Evolutionary conservation across 2,888 invertebrate species (phyloP).

Genomic region (Drosophila planitibia): DNA sequence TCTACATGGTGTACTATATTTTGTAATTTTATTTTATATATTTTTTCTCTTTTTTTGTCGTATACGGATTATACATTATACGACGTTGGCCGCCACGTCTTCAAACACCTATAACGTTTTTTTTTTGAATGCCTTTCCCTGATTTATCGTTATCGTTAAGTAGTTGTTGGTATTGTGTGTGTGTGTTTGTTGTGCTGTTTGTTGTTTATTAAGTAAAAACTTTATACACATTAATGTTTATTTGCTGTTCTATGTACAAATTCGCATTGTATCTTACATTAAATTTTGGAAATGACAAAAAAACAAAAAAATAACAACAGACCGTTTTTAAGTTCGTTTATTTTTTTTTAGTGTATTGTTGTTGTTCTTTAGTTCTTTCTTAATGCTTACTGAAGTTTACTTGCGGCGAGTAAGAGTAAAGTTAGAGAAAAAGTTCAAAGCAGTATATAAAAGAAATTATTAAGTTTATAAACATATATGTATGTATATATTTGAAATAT

Average conservation of each 20-base stretch:
- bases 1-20: constrained; percentile 31
- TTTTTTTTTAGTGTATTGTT: constrained; percentile 20
- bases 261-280: constrained; percentile 30
- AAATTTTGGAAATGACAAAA: constrained; percentile 19
- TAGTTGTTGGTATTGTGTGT: constrained; percentile 36
- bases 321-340: constrained; percentile 2
- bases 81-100: constrained; percentile 16
- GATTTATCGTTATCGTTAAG: constrained; percentile 4
- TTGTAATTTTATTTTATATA: neutral
- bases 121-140: neutral
- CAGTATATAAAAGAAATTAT: constrained; percentile 53
- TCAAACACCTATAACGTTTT: neutral
- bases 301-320: constrained; percentile 17
- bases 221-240: constrained; percentile 36
- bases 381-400: constrained; percentile 39
- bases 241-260: constrained; percentile 41
- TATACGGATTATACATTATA: neutral
- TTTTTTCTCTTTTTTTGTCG: constrained; percentile 7
- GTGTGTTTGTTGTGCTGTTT: constrained; percentile 43
- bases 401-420: constrained; percentile 56
- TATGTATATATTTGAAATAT: constrained; percentile 30
- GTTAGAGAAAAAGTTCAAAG: constrained; percentile 60
- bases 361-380: constrained; percentile 25
- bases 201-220: constrained; percentile 32
- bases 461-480: constrained; percentile 54